A percentile compares a stretch with the other conserved stretches of the same genome.
Conservation (phyloP, 2,797 vertebrate species). For the Coracias cyanogaster region DNA sequence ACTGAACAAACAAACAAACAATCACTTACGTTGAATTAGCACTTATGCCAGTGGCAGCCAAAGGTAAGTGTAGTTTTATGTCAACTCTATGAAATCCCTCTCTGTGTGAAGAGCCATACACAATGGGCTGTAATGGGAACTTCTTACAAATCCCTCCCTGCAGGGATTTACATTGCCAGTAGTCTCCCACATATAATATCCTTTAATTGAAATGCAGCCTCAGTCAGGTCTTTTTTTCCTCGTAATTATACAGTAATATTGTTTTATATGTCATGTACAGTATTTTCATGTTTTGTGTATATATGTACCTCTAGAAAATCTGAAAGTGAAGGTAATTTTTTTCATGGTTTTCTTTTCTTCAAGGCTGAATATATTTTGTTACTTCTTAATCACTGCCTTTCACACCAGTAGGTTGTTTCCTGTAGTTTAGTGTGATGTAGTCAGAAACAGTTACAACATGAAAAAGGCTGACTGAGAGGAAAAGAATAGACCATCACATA, state of each 20-base stretch:
- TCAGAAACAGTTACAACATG: background rate
- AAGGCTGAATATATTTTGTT: background rate
- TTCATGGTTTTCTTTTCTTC: background rate
- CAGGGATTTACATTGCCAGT: constrained; percentile 19
- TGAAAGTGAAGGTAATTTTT: background rate
- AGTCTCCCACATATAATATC: background rate
- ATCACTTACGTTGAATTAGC: constrained; percentile 30
- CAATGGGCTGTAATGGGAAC: constrained; percentile 41
- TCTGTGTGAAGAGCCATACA: constrained; percentile 7
- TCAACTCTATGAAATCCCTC: constrained; percentile 15
- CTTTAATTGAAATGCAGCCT: constrained; percentile 29
- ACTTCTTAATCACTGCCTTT: background rate
- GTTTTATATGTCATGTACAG: background rate
- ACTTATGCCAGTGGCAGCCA: constrained; percentile 20
- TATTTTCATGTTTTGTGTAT: background rate
- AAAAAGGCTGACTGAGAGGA: background rate
- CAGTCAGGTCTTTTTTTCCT: background rate
- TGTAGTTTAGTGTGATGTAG: background rate
- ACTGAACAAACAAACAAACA: constrained; percentile 18
- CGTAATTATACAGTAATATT: constrained; percentile 1
- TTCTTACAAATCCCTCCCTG: constrained; percentile 58
- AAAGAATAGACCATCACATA: background rate
- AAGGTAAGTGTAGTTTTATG: constrained; percentile 42
- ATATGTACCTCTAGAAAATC: background rate
- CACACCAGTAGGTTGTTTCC: background rate